These are phyloP conservation scores for Thelaira solivaga DNA, from an alignment of 2,888 invertebrate species.

Conservation along the genomic window DNA sequence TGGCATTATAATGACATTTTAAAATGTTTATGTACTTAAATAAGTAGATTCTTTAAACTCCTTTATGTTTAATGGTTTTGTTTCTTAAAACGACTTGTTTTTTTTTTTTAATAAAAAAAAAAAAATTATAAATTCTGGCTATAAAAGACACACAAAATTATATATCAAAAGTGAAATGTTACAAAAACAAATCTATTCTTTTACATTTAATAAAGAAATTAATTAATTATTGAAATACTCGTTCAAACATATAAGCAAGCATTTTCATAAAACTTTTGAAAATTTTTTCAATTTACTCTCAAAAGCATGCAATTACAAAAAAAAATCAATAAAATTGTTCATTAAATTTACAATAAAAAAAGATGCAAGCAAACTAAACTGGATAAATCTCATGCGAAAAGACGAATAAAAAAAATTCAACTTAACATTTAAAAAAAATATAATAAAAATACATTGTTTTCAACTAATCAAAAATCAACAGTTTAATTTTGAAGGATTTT, in stretches of 20 bases:
- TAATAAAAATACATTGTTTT: conserved; percentile 55
- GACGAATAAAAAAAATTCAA: conserved; percentile 48
- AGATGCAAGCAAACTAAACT: conserved; percentile 19
- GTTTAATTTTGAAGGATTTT: conserved; percentile 2
- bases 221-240: conserved; percentile 3
- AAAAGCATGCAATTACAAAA: conserved; percentile 47
- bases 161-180: neutral
- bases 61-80: too few species aligned
- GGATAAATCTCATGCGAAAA: conserved; percentile 49
- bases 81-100: too few species aligned
- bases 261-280: conserved; percentile 46
- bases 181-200: neutral
- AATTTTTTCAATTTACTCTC: conserved; percentile 47
- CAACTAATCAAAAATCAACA: conserved; percentile 44
- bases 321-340: conserved; percentile 50
- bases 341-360: conserved; percentile 34
- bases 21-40: too few species aligned
- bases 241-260: conserved; percentile 35
- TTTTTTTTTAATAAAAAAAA: too few species aligned
- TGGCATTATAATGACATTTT: too few species aligned
- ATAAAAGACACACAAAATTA: neutral
- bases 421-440: conserved; percentile 20
- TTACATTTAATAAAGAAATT: conserved; percentile 15
- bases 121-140: too few species aligned
- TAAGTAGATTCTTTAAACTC: too few species aligned